These are phyloP conservation scores for Aleiodes leptofemur DNA, from an alignment of 2,888 invertebrate species.

Conservation along the genomic window DNA sequence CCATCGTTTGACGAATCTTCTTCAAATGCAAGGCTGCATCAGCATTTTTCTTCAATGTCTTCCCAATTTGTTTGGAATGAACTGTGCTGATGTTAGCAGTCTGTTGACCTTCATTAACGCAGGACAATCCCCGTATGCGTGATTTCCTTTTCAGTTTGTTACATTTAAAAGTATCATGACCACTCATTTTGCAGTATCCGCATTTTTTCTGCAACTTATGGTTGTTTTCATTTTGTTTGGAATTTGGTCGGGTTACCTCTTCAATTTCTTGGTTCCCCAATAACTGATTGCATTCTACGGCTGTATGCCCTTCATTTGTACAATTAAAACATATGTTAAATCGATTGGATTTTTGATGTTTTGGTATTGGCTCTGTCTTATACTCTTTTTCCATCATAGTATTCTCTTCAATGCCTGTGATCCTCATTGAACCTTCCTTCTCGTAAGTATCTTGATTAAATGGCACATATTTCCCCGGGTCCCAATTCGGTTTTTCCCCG, in stretches of 20 bases:
- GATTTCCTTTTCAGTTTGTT: neutral
- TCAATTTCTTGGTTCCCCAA: neutral
- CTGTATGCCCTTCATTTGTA: neutral
- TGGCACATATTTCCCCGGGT: neutral
- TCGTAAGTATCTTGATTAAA: neutral
- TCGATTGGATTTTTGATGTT: neutral
- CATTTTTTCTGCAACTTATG: neutral
- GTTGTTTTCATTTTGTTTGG: neutral
- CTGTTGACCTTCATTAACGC: neutral
- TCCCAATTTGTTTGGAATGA: too few species aligned
- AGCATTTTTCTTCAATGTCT: too few species aligned
- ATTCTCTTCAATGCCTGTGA: neutral
- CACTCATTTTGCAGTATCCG: neutral
- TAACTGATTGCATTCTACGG: neutral
- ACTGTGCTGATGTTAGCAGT: neutral
- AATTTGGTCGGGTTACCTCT: neutral
- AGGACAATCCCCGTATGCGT: neutral
- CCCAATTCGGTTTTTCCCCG: neutral
- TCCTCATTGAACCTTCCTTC: neutral
- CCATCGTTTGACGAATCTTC: too few species aligned
- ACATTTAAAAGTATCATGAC: neutral
- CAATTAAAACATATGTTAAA: conserved; percentile 3
- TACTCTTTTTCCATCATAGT: neutral
- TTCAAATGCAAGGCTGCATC: too few species aligned
- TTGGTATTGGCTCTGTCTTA: neutral